Evolutionary conservation across 2,888 invertebrate genomes (phyloP).

Genomic region (Chymomyza caudatula): DNA sequence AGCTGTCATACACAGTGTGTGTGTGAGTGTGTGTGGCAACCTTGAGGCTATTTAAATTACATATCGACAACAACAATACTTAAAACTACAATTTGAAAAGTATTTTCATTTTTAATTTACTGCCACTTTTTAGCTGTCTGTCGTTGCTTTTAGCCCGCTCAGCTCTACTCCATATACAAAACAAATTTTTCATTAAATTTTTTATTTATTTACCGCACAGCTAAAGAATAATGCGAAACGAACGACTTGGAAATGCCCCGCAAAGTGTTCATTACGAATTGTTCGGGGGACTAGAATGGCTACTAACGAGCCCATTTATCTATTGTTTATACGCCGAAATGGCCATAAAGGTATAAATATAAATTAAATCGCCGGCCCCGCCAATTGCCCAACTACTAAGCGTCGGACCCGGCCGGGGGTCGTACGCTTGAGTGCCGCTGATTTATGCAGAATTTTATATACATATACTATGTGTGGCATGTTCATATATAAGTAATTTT

Average conservation of each 20-base stretch:
- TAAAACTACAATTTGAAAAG: constrained; percentile 53
- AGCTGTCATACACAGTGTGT: too few relatives aligned
- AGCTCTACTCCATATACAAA: constrained; percentile 2
- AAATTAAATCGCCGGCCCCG: constrained; percentile 34
- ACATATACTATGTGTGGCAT: neutral
- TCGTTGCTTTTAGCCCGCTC: constrained; percentile 9
- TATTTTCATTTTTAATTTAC: constrained; percentile 73
- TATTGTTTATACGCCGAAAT: constrained; percentile 65
- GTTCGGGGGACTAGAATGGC: constrained; percentile 34
- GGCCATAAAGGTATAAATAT: constrained; percentile 63
- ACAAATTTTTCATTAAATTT: constrained; percentile 34
- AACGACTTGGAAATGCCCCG: constrained; percentile 61
- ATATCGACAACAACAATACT: constrained; percentile 27
- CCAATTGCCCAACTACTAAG: constrained; percentile 12
- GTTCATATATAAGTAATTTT: constrained; percentile 27
- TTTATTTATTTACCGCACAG: constrained; percentile 31
- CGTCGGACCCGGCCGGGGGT: neutral
- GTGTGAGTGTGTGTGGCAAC: constrained; percentile 45
- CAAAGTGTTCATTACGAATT: constrained; percentile 69
- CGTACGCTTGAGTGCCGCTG: constrained; percentile 28
- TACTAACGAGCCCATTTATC: constrained; percentile 64
- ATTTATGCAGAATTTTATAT: constrained; percentile 51
- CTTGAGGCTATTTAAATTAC: constrained; percentile 73
- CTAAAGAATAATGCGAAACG: constrained; percentile 65
- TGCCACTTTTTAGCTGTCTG: constrained; percentile 56